Evolutionary conservation across 2,113 vertebrate species (phyloP), one percentile per base, ranked within the genome.

Genomic region (Trichechus manatus): DNA sequence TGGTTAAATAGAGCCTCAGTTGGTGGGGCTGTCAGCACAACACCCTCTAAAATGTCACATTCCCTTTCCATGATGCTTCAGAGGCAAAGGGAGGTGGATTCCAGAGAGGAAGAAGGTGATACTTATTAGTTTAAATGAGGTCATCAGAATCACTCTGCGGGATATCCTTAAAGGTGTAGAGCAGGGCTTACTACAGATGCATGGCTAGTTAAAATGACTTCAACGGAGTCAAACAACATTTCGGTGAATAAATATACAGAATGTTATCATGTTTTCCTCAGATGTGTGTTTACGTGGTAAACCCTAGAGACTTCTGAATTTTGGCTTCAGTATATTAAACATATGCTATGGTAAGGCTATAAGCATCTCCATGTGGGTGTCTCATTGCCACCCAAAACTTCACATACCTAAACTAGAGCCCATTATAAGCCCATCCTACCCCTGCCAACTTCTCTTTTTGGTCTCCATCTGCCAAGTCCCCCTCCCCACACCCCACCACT

Each of bases 41-140:
- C 89, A 91, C 72, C 68, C 90, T 95, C 93, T 88, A 91, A 92
- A 94, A 94, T 91, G 39, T 82, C 86, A 91, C 91, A 82, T 89
- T 87, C 68, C 79, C 86, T 89, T 68, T 93, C 87, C 39, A 94
- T 77, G 87, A 94, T 93, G 81, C 63, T 66, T 93, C 75, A 87
- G 72, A 91, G 74, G 70, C 47, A 78, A 74, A 89, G 36, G 42
- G 74, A 66, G 63, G 59, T 91, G 50, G 44, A 59, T 44, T 91
- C 79, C 83, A 27, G 77, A 53, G 25, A 87, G 19, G 56, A 70
- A 80, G 72, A 89, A 72, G 74, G 56, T 85, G 50, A 61, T 33
- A 20, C 56, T 93, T 88, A 64, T 89, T 87, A 80, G 59, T 78
- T 83, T 92, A 68, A 87, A 83, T 95, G 75, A 89, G 59, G 56